These are phyloP conservation scores for Fregata magnificens DNA, from an alignment of 2,113 vertebrate genomes.

Conservation along the genomic window DNA sequence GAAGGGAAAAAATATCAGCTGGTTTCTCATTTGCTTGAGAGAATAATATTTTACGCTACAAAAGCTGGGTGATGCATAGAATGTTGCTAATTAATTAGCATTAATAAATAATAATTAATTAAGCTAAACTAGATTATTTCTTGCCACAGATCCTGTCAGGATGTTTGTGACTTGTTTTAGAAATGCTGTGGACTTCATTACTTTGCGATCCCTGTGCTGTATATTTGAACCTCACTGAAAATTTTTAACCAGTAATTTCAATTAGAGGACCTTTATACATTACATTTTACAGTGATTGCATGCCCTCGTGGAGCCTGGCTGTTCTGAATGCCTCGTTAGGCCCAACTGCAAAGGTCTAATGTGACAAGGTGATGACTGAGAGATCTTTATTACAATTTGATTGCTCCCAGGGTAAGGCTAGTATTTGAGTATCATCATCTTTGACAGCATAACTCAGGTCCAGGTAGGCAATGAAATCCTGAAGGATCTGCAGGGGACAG, in stretches of 20 bases:
- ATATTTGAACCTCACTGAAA: not conserved
- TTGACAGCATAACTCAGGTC: not conserved
- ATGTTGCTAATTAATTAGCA: too few relatives aligned
- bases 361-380: not conserved
- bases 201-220: not conserved
- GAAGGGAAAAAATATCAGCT: not conserved
- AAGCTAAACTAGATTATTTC: not conserved
- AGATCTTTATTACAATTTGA: not conserved
- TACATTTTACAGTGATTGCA: not conserved
- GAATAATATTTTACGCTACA: not conserved
- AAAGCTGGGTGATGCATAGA: not conserved
- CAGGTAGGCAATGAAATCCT: not conserved
- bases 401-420: not conserved
- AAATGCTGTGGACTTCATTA: not conserved
- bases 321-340: not conserved
- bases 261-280: not conserved
- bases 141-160: not conserved
- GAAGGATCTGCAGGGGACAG: not conserved
- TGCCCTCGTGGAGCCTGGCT: not conserved
- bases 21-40: not conserved
- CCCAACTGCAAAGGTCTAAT: not conserved
- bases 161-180: not conserved
- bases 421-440: not conserved
- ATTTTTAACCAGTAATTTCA: not conserved
- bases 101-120: too few relatives aligned